phyloP scores from a whole-genome alignment of 2,113 vertebrate genomes.

The Oreocharis arfaki region DNA sequence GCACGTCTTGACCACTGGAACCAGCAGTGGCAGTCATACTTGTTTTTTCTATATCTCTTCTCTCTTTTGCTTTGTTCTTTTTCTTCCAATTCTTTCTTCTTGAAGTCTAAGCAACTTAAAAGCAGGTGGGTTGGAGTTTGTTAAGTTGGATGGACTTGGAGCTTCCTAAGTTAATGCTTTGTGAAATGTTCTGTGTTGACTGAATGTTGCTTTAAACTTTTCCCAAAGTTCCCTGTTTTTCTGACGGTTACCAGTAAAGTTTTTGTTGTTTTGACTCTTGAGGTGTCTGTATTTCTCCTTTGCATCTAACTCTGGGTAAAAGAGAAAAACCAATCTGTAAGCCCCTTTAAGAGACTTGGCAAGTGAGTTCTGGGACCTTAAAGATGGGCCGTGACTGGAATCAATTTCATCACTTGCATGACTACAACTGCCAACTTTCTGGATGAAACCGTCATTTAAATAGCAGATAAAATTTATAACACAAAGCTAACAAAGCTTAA shows the following conservation, averaged over 20 bases:
- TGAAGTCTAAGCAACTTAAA: neutral
- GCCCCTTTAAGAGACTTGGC: neutral
- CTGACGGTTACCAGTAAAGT: neutral
- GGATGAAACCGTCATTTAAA: conserved; percentile 67
- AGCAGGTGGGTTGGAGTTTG: neutral
- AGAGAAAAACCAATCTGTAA: accelerated
- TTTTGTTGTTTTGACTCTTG: neutral
- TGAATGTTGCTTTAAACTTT: neutral
- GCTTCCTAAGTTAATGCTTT: neutral
- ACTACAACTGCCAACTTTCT: conserved; percentile 64
- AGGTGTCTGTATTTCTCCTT: neutral
- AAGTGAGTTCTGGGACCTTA: neutral
- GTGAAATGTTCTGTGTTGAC: neutral
- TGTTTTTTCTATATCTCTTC: neutral
- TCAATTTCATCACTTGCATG: conserved; percentile 64
- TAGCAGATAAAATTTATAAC: conserved; percentile 56
- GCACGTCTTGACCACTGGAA: neutral
- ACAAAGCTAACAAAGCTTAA: conserved; percentile 17
- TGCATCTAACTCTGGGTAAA: neutral
- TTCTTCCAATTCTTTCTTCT: neutral
- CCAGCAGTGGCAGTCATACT: too few relatives aligned
- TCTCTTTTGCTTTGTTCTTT: neutral
- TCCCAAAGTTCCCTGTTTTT: neutral
- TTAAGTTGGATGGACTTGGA: neutral
- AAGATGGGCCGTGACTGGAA: conserved; percentile 42